Conservation (phyloP, 2,888 invertebrate species). For the Cheilosia impressa region DNA sequence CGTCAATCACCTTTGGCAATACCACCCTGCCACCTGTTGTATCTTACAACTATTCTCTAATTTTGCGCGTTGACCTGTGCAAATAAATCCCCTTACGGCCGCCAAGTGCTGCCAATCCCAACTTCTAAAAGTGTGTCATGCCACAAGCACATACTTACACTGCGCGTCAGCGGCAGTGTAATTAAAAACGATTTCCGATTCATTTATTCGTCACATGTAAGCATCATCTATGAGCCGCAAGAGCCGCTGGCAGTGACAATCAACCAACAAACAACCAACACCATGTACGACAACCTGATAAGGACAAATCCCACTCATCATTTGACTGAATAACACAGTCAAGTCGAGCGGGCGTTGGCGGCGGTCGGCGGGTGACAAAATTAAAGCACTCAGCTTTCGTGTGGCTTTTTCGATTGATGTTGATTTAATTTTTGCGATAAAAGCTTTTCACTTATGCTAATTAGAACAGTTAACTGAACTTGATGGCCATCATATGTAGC, state of each 20-base stretch:
- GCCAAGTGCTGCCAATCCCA: background rate
- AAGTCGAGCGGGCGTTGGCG: background rate
- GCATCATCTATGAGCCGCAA: constrained; percentile 1
- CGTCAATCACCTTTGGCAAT: background rate
- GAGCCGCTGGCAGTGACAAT: background rate
- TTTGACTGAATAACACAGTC: constrained; percentile 2
- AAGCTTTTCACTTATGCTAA: constrained; percentile 60
- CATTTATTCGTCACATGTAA: constrained; percentile 41
- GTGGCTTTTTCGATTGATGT: constrained; percentile 57
- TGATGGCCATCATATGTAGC: constrained; percentile 24
- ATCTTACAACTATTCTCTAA: background rate
- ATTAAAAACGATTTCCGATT: constrained; percentile 58
- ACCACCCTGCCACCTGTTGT: constrained; percentile 35
- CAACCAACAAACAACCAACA: constrained; percentile 14
- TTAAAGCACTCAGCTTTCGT: constrained; percentile 54
- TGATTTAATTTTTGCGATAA: constrained; percentile 57
- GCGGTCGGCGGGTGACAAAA: constrained; percentile 30
- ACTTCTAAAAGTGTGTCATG: background rate
- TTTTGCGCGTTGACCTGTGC: constrained; percentile 25
- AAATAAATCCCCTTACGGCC: constrained; percentile 5
- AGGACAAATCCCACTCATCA: constrained; percentile 25
- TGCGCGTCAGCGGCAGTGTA: background rate
- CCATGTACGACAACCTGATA: constrained; percentile 44
- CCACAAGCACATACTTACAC: background rate
- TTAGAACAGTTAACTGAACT: constrained; percentile 53